Evolutionary conservation across 1,140 invertebrate genomes (phyloP).

Genomic region (Aporrectodea caliginosa): DNA sequence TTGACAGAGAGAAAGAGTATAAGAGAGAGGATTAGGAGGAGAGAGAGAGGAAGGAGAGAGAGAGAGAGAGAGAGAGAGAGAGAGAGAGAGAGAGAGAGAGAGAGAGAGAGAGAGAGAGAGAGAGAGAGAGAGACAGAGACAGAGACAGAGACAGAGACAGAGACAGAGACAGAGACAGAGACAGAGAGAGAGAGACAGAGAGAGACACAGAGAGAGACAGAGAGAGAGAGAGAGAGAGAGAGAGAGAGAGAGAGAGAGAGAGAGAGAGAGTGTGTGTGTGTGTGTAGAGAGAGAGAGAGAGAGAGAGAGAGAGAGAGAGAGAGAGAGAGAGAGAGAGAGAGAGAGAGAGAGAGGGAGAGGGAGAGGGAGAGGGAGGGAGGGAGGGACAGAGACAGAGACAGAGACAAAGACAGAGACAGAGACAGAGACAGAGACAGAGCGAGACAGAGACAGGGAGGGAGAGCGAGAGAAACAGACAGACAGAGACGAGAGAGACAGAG

Average conservation of each 20-base stretch:
- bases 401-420: conserved; percentile 18
- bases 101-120: conserved; percentile 1
- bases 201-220: neutral
- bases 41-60: too few species aligned
- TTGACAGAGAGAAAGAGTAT: too few species aligned
- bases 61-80: neutral
- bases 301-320: neutral
- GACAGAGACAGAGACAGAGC: conserved; percentile 18
- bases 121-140: neutral
- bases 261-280: neutral
- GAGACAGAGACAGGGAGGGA: neutral
- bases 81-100: conserved; percentile 1
- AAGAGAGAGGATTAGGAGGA: too few species aligned
- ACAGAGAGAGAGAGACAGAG: neutral
- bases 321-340: neutral
- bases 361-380: neutral
- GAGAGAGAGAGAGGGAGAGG: conserved; percentile 11
- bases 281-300: neutral
- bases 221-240: conserved; percentile 11
- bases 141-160: neutral
- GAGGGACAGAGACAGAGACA: conserved; percentile 18
- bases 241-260: neutral
- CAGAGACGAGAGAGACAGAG: neutral
- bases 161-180: too few species aligned
- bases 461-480: neutral